Percentiles rank a stretch among this genome's conserved stretches.
Conservation (phyloP, 2,113 vertebrate genomes). For the Caranx ignobilis region DNA sequence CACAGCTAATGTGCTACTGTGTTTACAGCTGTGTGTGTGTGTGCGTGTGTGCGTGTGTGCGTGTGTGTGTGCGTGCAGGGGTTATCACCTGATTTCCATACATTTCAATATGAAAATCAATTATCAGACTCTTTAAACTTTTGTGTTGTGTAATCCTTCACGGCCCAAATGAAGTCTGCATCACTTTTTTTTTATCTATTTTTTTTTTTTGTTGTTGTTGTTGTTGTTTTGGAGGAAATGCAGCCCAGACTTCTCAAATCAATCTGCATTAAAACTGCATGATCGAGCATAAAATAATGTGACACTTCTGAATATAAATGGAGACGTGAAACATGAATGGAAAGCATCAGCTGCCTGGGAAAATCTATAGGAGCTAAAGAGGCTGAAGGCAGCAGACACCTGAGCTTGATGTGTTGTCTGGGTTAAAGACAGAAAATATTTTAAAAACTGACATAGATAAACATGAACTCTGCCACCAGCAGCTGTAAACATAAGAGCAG, state of each 20-base stretch:
- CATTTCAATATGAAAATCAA: background rate
- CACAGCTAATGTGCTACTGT: background rate
- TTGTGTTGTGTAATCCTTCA: background rate
- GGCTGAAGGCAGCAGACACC: too few relatives aligned
- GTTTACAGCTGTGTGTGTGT: background rate
- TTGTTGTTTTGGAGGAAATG: background rate
- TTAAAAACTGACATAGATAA: too few relatives aligned
- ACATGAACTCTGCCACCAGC: too few relatives aligned
- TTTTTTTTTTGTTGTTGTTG: background rate
- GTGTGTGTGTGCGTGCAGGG: background rate
- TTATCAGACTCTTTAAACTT: background rate
- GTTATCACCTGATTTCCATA: background rate
- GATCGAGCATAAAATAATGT: background rate
- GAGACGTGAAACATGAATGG: background rate
- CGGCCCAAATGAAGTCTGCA: background rate
- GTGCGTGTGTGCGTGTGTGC: background rate
- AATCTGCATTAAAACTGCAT: background rate
- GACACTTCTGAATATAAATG: background rate
- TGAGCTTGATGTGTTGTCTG: too few relatives aligned
- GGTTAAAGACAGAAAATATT: background rate
- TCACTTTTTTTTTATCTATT: background rate
- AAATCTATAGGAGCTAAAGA: too few relatives aligned
- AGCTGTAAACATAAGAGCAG: too few relatives aligned
- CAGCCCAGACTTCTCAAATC: background rate
- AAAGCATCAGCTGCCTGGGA: too few relatives aligned